Evolutionary conservation across 2,888 invertebrate genomes (phyloP).

Genomic region (Argynnis bischoffii): DNA sequence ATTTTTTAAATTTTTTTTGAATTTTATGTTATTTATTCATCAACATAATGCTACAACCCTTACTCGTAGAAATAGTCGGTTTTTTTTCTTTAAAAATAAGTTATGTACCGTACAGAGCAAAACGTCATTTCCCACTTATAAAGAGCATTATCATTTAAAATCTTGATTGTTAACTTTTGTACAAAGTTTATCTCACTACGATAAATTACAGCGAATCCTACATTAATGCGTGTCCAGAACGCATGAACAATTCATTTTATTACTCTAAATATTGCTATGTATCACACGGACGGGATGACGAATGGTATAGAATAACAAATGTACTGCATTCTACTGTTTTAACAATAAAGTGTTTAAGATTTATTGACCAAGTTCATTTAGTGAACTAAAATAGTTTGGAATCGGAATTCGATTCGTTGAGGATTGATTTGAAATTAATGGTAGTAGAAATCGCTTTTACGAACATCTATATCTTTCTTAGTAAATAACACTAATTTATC

Average conservation of each 20-base stretch:
- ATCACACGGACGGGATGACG: conserved; percentile 28
- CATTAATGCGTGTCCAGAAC: conserved; percentile 31
- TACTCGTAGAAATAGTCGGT: too few relatives aligned
- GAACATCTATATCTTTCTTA: background rate
- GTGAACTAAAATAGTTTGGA: conserved; percentile 19
- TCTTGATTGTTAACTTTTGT: background rate
- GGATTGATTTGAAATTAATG: conserved; percentile 21
- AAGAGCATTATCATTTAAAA: too few relatives aligned
- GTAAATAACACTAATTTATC: too few relatives aligned
- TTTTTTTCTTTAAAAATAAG: too few relatives aligned
- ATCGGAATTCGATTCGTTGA: conserved; percentile 15
- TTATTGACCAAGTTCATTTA: conserved; percentile 21
- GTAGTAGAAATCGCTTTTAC: background rate
- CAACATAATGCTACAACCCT: too few relatives aligned
- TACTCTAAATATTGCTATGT: conserved; percentile 36
- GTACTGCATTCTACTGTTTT: conserved; percentile 23
- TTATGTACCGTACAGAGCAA: too few relatives aligned
- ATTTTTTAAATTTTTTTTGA: too few relatives aligned
- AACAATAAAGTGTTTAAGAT: conserved; percentile 30
- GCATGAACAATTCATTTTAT: conserved; percentile 34
- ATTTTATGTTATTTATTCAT: too few relatives aligned
- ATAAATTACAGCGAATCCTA: conserved; percentile 11
- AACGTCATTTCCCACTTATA: too few relatives aligned
- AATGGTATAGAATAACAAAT: conserved; percentile 34
- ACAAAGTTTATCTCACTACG: conserved; percentile 7